Base-by-base conservation (phyloP, 23 tunicate species). In the Ascidia mentula region DNA sequence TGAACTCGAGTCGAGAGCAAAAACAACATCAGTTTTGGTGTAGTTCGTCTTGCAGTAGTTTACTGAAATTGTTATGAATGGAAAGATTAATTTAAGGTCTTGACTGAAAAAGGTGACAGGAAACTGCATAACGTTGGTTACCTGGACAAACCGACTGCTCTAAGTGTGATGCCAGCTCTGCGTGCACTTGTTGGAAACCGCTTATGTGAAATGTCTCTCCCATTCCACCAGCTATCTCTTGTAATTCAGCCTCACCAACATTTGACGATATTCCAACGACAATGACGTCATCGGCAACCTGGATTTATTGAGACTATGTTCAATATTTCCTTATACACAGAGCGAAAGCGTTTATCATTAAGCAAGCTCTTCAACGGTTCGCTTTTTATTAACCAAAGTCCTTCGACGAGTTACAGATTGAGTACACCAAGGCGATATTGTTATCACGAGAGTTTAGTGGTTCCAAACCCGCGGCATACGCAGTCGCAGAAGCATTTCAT, bases 101-200 rank as follows among this genome's bases (percentile, higher is more conserved):
- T n/a, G n/a, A n/a, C n/a, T 15, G 53, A 9, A 42, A 42, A 42
- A 42, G 15, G 15, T 15, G 15, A 42, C 12, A 12, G 12, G 53
- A 42, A 42, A 15, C 53, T 9, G 53, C 12, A 15, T 9, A 42
- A 33, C 31, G 18, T 34, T 79, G 5, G 24, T 12, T 61, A 84
- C 88, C 88, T 69, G 88, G 88, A 65, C 88, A 84, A 1, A 84
- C 38, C 2, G 73, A 22, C 34, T 69, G 20, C 18, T 80, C 38
- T 6, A 82, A 80, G 9, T 32, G 35, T 1, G 53, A 32, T 22
- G 40, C 37, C 73, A 60, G 20, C 39, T 36, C 45, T 15, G 35
- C 2, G n/a, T 18, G 61, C 20, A 74, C 60, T 36, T 40, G 69
- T 22, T 82, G 82, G 38, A 74, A 74, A 30, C 46, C 40, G 33